Base-by-base conservation (phyloP, 2,888 invertebrate species). In the Seira sanloemensis region DNA sequence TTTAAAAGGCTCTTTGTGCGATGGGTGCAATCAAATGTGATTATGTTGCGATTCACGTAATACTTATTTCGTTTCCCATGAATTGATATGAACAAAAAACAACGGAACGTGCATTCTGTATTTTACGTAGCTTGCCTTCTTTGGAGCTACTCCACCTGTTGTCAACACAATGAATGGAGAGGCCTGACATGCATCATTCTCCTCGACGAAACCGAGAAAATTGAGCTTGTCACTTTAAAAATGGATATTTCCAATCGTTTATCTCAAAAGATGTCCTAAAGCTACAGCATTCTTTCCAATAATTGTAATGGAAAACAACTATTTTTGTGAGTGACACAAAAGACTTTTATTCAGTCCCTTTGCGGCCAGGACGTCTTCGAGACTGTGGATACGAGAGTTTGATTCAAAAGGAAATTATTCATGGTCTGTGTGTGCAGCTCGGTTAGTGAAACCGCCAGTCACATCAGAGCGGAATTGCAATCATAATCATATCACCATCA, bases 361-460 rank as follows among this genome's bases (percentile, higher is more conserved):
- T n/a, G n/a, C n/a, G n/a, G n/a, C n/a, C n/a, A n/a, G n/a, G n/a
- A n/a, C n/a, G n/a, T n/a, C n/a, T n/a, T n/a, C n/a, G n/a, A n/a
- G n/a, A n/a, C n/a, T n/a, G n/a, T n/a, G n/a, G n/a, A n/a, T n/a
- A n/a, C n/a, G n/a, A n/a, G n/a, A n/a, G n/a, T 68, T 27, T 68
- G 27, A 71, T 71, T 71, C 21, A 37, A 46, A 37, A 71, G 46
- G 71, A 71, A 71, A 71, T 71, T 46, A 71, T 46, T 71, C 46
- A 46, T 23, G 5, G n/a, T 46, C n/a, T 24, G 9, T 62, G 62
- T 62, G 9, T 62, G n/a, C n/a, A n/a, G n/a, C n/a, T n/a, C n/a
- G n/a, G n/a, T n/a, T n/a, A n/a, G n/a, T n/a, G n/a, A n/a, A n/a
- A n/a, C n/a, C n/a, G n/a, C n/a, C n/a, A n/a, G n/a, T n/a, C n/a